These are phyloP conservation scores for Ennomos quercinarius DNA, from an alignment of 2,888 invertebrate genomes.

Conservation along the genomic window DNA sequence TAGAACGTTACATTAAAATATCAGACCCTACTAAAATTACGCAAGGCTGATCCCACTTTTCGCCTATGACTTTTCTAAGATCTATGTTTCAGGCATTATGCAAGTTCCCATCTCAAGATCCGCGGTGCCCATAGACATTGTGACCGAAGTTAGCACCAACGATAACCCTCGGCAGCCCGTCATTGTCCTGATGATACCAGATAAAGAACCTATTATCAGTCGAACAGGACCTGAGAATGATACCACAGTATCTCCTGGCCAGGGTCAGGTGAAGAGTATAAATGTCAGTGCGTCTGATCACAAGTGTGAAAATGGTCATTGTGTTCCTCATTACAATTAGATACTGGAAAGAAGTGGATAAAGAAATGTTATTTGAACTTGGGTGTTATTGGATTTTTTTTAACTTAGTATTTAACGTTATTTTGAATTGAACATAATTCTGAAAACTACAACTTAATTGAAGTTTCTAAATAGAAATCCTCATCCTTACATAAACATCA, in stretches of 20 bases:
- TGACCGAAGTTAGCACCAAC: slow-evolving; percentile 1
- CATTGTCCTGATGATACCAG: slow-evolving; percentile 17
- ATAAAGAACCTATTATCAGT: slow-evolving; percentile 12
- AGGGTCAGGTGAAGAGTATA: background rate
- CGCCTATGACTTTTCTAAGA: too few species aligned
- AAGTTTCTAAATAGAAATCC: too few species aligned
- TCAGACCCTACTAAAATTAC: too few species aligned
- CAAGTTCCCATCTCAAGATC: background rate
- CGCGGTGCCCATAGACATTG: slow-evolving; percentile 23
- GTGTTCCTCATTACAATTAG: too few species aligned
- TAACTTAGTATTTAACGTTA: too few species aligned
- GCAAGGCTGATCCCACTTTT: background rate
- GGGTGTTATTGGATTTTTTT: too few species aligned
- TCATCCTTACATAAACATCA: too few species aligned
- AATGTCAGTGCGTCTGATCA: background rate
- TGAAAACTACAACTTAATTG: too few species aligned
- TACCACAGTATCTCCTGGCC: background rate
- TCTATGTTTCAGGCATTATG: slow-evolving; percentile 7
- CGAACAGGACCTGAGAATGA: slow-evolving; percentile 1
- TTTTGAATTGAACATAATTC: too few species aligned
- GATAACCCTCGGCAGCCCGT: background rate
- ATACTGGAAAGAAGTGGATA: too few species aligned
- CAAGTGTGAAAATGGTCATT: background rate
- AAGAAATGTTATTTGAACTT: too few species aligned
- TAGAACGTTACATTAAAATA: too few species aligned